phyloP scores from a whole-genome alignment of 2,888 invertebrate species.

The Catocala sponsa region DNA sequence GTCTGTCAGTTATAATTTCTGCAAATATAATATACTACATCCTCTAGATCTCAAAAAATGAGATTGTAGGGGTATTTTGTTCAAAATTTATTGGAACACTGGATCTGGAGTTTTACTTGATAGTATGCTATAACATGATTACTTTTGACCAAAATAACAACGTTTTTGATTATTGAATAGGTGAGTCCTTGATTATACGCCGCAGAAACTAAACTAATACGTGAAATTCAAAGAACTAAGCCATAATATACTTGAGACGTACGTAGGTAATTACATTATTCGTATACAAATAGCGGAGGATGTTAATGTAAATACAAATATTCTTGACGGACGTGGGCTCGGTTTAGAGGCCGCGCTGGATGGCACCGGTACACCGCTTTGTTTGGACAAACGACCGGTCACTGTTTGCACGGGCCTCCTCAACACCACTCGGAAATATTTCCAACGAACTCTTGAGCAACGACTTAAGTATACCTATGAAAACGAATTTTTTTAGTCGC shows the following conservation, averaged over 20 bases:
- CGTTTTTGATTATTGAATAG: not conserved
- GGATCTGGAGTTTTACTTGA: too few species aligned
- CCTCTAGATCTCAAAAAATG: too few species aligned
- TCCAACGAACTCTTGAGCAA: conserved; percentile 73
- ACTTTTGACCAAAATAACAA: not conserved
- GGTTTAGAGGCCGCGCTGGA: conserved; percentile 65
- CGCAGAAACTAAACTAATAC: conserved; percentile 11
- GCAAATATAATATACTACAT: too few species aligned
- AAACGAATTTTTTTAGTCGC: conserved; percentile 51
- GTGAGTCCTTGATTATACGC: not conserved
- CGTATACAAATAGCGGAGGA: conserved; percentile 75
- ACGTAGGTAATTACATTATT: conserved; percentile 73
- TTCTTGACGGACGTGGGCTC: conserved; percentile 71
- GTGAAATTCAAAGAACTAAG: conserved; percentile 48
- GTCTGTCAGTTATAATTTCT: too few species aligned
- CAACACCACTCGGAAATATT: conserved; percentile 82
- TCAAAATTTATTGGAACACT: too few species aligned
- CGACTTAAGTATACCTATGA: conserved; percentile 46
- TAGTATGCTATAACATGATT: too few species aligned
- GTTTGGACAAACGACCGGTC: conserved; percentile 84
- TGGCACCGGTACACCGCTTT: conserved; percentile 67
- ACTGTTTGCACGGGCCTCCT: conserved; percentile 81
- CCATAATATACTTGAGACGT: conserved; percentile 24
- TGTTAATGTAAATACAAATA: conserved; percentile 77
- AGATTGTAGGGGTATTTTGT: too few species aligned